Evolutionary conservation across 2,797 vertebrate species (phyloP).

Genomic region (Pantherophis alleghaniensis): DNA sequence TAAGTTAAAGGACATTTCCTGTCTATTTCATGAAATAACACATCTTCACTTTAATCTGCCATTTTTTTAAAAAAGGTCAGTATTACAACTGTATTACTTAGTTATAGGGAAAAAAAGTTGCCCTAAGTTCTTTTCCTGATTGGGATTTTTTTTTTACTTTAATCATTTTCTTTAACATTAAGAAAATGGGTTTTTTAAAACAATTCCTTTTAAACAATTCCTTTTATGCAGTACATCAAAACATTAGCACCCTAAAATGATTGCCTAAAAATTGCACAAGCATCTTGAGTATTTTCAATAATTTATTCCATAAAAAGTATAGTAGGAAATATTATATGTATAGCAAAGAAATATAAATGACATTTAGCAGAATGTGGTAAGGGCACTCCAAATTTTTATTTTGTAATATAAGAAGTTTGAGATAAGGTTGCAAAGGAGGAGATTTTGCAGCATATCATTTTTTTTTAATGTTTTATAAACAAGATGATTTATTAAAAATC

Average conservation of each 20-base stretch:
- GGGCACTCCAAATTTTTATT: neutral
- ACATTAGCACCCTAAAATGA: neutral
- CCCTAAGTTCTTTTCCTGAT: neutral
- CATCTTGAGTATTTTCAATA: neutral
- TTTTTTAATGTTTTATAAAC: neutral
- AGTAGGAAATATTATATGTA: neutral
- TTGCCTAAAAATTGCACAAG: neutral
- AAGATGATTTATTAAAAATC: neutral
- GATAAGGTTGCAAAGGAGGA: neutral
- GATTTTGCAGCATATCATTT: neutral
- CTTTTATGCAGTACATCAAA: neutral
- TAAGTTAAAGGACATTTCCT: constrained; percentile 7
- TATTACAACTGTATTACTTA: neutral
- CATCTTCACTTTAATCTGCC: neutral
- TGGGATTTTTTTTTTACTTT: no score
- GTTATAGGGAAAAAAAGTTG: fast-evolving
- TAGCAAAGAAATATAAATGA: neutral
- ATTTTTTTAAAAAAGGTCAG: constrained; percentile 1
- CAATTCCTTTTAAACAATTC: neutral
- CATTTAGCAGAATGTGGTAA: neutral
- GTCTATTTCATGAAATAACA: neutral
- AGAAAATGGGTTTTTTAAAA: neutral
- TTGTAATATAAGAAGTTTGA: neutral
- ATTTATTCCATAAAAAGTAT: neutral
- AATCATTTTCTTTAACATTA: no score